phyloP scores from a whole-genome alignment of 2,888 invertebrate species.

The Nephrocerus scutellatus region DNA sequence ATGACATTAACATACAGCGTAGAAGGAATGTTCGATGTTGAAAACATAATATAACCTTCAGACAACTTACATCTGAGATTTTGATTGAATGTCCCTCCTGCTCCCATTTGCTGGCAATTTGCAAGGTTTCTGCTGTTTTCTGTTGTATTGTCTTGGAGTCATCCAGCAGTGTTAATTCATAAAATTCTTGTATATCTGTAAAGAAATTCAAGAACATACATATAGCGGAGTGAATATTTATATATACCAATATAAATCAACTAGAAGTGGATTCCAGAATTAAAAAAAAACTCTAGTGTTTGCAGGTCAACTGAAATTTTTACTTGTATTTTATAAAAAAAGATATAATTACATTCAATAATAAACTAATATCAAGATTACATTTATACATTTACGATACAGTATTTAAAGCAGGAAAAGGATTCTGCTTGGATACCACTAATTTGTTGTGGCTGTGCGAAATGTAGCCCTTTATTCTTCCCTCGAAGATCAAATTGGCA shows the following conservation, averaged over 20 bases:
- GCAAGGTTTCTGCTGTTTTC: conserved; percentile 91
- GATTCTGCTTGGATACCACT: conserved; percentile 94
- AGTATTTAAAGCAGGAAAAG: conserved; percentile 76
- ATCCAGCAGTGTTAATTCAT: conserved; percentile 92
- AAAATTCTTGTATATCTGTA: conserved; percentile 98
- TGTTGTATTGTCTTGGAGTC: conserved; percentile 92
- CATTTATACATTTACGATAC: too few relatives aligned
- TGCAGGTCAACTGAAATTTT: background rate
- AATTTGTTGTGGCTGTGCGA: conserved; percentile 95
- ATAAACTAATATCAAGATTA: too few relatives aligned
- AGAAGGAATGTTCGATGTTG: background rate
- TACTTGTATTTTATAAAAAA: too few relatives aligned
- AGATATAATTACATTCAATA: background rate
- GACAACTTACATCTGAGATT: conserved; percentile 44
- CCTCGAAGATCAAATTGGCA: conserved; percentile 92
- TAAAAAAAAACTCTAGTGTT: background rate
- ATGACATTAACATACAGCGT: background rate
- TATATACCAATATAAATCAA: conserved; percentile 2
- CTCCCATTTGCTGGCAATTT: conserved; percentile 94
- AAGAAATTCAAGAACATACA: conserved; percentile 28
- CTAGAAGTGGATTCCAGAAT: background rate
- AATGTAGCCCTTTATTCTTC: conserved; percentile 97
- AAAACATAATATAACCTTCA: background rate
- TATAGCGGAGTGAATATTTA: background rate
- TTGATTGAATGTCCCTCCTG: conserved; percentile 47